Base-by-base conservation (phyloP, 2,888 invertebrate genomes). In the Aquatica leii region DNA sequence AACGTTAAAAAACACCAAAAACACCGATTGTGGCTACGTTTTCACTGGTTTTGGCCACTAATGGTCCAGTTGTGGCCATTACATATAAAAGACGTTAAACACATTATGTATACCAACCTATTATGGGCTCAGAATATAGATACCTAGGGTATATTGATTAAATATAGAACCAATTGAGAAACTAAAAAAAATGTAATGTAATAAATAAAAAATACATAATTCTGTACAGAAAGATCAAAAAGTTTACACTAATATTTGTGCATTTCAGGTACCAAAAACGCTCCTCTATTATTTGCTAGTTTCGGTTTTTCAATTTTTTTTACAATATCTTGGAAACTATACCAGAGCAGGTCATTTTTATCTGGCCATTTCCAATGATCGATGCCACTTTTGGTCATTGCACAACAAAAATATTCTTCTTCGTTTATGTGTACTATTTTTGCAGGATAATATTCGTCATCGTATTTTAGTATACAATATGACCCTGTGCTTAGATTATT, bases 281-380 rank as follows among this genome's bases (percentile, higher is more conserved):
- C 37, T 37, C 37, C 37, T 37, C 37, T 37, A 12, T 37, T 37
- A 37, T 37, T 37, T 37, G 12, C 11, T 37, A n/a, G 37, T 12
- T 37, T 11, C 9, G 37, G 37, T 37, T 37, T 12, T n/a, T 12
- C 12, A 37, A 37, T 37, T 37, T 11, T 37, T n/a, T 12, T n/a
- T n/a, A 51, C 14, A 12, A 51, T 15, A 3, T 53, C 40, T 14
- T 40, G 4, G n/a, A 40, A n/a, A 20, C n/a, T 5, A 20, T 53
- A 53, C 53, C 53, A 53, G 12, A 53, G 15, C 2, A 15, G 40
- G 12, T 53, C 53, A 24, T 17, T 18, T 40, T 21, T 53, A 17
- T 40, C 17, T 11, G 40, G 37, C 53, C 53, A 53, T 15, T 40
- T 35, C 53, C 53, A 53, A 15, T 40, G 11, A 12, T 53, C 18